A percentile compares a stretch with the other conserved stretches of the same genome.
These are phyloP conservation scores for Sciaenops ocellatus DNA, from an alignment of 2,797 vertebrate species.

Conservation along the genomic window DNA sequence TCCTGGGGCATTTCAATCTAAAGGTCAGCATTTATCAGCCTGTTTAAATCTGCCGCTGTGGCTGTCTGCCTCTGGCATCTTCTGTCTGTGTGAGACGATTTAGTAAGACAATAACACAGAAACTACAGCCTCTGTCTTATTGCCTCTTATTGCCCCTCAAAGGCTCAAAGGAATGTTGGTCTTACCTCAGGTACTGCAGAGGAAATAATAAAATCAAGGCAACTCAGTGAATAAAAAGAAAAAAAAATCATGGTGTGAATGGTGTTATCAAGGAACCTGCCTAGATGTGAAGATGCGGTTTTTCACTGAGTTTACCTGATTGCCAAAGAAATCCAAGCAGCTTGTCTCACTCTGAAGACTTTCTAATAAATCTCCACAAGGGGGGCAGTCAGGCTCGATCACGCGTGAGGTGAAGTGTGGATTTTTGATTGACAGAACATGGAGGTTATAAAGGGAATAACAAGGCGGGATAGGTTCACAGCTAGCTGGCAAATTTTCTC, in stretches of 20 bases:
- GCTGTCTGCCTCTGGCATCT: constrained; percentile 8
- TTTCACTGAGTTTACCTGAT: background rate
- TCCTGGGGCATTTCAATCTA: constrained; percentile 22
- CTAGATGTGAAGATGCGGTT: background rate
- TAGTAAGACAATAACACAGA: constrained; percentile 25
- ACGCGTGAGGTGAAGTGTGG: background rate
- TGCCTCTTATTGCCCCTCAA: constrained; percentile 22
- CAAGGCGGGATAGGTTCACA: constrained; percentile 5
- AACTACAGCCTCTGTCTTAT: constrained; percentile 5
- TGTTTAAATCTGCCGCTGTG: constrained; percentile 10
- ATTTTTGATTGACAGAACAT: constrained; percentile 24
- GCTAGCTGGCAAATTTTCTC: constrained; percentile 7
- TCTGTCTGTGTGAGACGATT: constrained; percentile 2
- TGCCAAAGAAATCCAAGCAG: constrained; percentile 10
- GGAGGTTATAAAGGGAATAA: constrained; percentile 10
- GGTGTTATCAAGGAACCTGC: constrained; percentile 2
- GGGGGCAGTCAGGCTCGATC: background rate
- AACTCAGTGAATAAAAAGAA: constrained; percentile 4
- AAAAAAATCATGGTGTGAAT: background rate
- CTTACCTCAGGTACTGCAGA: background rate
- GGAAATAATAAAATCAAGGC: constrained; percentile 17
- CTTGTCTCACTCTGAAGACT: background rate
- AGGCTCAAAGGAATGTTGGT: background rate
- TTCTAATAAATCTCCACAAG: background rate
- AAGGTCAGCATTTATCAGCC: constrained; percentile 50